Conservation (phyloP, 2,797 vertebrate genomes). For the Labroides dimidiatus region DNA sequence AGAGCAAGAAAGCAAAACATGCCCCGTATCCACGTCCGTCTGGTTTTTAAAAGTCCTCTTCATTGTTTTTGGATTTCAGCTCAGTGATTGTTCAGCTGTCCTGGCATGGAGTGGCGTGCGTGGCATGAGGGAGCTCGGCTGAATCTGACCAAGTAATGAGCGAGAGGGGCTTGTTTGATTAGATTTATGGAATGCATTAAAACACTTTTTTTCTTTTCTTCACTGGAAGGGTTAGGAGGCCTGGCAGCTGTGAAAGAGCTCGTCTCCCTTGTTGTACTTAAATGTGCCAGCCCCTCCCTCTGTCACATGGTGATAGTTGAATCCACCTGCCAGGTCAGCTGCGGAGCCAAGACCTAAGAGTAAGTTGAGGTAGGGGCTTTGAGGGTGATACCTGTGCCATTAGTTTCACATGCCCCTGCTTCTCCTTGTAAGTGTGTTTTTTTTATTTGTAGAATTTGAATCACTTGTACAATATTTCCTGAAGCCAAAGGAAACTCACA, state of each 20-base stretch:
- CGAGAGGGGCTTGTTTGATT: conserved; percentile 79
- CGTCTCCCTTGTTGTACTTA: conserved; percentile 56
- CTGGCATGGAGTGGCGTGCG: conserved; percentile 57
- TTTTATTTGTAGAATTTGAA: conserved; percentile 39
- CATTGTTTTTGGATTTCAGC: conserved; percentile 58
- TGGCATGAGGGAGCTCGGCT: conserved; percentile 67
- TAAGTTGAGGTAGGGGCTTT: conserved; percentile 22
- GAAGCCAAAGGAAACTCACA: conserved; percentile 47
- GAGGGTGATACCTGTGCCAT: conserved; percentile 25
- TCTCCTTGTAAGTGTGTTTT: conserved; percentile 27
- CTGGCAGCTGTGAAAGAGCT: conserved; percentile 71
- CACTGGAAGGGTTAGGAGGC: conserved; percentile 69
- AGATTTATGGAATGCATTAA: conserved; percentile 84
- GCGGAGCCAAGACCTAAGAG: conserved; percentile 50
- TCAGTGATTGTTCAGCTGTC: conserved; percentile 69
- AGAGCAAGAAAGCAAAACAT: conserved; percentile 63
- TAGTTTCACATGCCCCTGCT: conserved; percentile 23
- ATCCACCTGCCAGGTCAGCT: conserved; percentile 76
- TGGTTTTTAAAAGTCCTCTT: conserved; percentile 52
- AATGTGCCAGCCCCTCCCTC: conserved; percentile 56
- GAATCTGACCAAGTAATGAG: conserved; percentile 73
- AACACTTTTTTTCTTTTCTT: conserved; percentile 80
- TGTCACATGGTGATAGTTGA: conserved; percentile 44
- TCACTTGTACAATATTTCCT: conserved; percentile 33
- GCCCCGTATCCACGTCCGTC: conserved; percentile 37